phyloP scores from a whole-genome alignment of 2,888 invertebrate species.

The Eledona agricola region DNA sequence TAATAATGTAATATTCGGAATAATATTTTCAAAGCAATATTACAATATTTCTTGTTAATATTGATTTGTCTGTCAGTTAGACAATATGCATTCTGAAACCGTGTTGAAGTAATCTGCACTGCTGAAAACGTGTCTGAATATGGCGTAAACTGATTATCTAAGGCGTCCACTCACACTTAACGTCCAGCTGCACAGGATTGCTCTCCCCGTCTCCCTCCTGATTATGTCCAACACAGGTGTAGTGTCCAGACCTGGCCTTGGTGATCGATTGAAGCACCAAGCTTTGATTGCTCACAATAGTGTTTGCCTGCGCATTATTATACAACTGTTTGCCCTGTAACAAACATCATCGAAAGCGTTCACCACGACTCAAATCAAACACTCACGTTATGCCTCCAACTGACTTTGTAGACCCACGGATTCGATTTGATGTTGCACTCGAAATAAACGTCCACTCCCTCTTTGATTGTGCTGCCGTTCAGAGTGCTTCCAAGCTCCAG shows the following conservation, averaged over 20 bases:
- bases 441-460: constrained; percentile 90
- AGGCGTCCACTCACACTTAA: constrained; percentile 87
- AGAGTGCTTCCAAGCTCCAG: constrained; percentile 84
- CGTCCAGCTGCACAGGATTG: constrained; percentile 83
- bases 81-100: too few relatives aligned
- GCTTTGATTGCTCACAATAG: constrained; percentile 89
- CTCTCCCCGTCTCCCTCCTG: constrained; percentile 89
- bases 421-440: constrained; percentile 91
- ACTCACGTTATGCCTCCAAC: constrained; percentile 81
- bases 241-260: constrained; percentile 78
- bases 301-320: constrained; percentile 81
- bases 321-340: constrained; percentile 78
- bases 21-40: too few relatives aligned
- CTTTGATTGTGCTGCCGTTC: constrained; percentile 81
- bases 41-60: too few relatives aligned
- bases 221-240: constrained; percentile 89
- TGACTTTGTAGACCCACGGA: constrained; percentile 82
- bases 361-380: constrained; percentile 15
- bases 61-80: too few relatives aligned
- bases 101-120: too few relatives aligned
- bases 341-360: constrained; percentile 2
- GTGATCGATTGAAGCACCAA: constrained; percentile 87
- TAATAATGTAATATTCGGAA: too few relatives aligned
- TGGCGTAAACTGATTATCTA: too few relatives aligned
- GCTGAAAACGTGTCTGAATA: too few relatives aligned